Conservation (phyloP, 2,113 vertebrate species). For the Daubentonia madagascariensis region DNA sequence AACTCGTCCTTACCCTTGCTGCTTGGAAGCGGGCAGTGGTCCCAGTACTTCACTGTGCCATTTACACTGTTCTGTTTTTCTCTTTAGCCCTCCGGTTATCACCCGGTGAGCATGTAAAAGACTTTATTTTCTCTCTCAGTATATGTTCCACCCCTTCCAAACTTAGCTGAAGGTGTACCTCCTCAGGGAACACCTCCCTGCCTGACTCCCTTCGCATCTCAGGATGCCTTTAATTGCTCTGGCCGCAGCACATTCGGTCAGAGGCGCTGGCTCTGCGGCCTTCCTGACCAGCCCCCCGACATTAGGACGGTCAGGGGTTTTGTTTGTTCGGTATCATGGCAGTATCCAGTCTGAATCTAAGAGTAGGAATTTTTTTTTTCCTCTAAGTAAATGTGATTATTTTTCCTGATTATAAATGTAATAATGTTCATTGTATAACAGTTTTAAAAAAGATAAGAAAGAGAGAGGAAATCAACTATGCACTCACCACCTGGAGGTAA, state of each 20-base stretch:
- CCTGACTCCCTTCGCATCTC: no score
- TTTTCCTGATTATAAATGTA: neutral
- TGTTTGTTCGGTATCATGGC: neutral
- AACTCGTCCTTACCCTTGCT: neutral
- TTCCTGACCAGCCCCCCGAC: neutral
- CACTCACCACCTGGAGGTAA: neutral
- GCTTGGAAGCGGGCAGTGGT: neutral
- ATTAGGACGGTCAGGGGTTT: neutral
- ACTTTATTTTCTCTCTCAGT: neutral
- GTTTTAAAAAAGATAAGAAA: constrained; percentile 5
- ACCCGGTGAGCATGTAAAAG: neutral
- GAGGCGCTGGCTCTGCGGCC: fast-evolving
- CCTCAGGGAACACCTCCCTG: neutral
- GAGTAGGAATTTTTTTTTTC: neutral
- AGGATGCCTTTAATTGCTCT: neutral
- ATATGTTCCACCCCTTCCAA: neutral
- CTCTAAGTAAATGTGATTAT: neutral
- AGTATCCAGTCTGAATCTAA: neutral
- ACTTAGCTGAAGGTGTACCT: neutral
- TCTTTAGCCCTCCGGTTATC: neutral
- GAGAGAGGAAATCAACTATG: neutral
- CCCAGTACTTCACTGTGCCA: neutral
- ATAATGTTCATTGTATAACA: neutral
- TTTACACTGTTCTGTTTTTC: neutral
- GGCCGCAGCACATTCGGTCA: neutral